Evolutionary conservation across 2,888 invertebrate genomes (phyloP).

Genomic region (Stenotaenia linearis): DNA sequence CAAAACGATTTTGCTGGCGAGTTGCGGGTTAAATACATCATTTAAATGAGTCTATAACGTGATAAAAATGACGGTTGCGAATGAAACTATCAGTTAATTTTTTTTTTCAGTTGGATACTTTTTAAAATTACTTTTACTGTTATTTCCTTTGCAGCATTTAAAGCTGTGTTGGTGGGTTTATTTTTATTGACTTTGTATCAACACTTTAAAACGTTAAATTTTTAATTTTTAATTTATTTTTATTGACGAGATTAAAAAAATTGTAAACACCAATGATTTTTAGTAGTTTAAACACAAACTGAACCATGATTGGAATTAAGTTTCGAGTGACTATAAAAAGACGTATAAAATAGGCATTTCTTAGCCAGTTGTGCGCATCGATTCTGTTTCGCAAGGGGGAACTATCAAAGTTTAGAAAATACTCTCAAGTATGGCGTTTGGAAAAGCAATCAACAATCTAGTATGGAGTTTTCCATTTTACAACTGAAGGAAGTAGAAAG

Average conservation of each 20-base stretch:
- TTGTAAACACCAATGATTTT: no score
- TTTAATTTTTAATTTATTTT: no score
- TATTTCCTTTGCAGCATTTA: background rate
- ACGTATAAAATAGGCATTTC: slow-evolving; percentile 12
- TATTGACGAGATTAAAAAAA: no score
- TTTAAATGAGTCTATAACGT: background rate
- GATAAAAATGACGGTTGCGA: background rate
- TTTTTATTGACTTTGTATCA: background rate
- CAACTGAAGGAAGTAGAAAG: background rate
- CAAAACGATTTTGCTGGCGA: background rate
- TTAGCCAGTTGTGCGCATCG: slow-evolving; percentile 4
- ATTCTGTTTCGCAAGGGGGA: slow-evolving; percentile 7
- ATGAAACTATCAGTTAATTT: background rate
- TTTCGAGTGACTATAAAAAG: slow-evolving; percentile 14
- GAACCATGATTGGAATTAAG: slow-evolving; percentile 2
- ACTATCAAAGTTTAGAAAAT: slow-evolving; percentile 10
- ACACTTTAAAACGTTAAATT: background rate
- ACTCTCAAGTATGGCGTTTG: slow-evolving; percentile 4
- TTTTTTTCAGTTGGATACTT: background rate
- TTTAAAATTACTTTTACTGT: background rate
- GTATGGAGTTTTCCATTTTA: background rate
- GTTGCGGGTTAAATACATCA: background rate
- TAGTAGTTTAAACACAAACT: background rate
- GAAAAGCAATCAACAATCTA: slow-evolving; percentile 12
- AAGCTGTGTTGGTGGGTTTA: background rate